These are phyloP conservation scores for Rhagoletis pomonella DNA, from an alignment of 1,140 invertebrate species.

Conservation along the genomic window DNA sequence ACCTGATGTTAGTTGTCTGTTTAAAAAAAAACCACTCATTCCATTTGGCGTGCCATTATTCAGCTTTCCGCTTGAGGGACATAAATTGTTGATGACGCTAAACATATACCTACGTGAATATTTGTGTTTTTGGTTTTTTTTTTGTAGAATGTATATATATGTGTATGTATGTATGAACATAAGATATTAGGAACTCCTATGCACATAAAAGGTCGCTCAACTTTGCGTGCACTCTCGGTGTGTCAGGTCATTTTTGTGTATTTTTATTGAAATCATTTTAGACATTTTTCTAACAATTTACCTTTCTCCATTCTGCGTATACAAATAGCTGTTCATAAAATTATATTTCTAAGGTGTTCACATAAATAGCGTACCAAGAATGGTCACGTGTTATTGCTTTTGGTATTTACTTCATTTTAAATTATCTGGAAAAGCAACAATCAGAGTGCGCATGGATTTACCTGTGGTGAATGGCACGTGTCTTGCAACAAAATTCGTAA, in stretches of 20 bases:
- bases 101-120: background rate
- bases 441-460: background rate
- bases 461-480: no score
- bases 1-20: background rate
- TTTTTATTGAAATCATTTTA: background rate
- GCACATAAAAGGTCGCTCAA: no score
- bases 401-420: background rate
- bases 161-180: no score
- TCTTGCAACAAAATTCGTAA: no score
- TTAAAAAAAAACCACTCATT: no score
- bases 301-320: background rate
- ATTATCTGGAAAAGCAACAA: background rate
- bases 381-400: background rate
- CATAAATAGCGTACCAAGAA: background rate
- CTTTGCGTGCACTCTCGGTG: no score
- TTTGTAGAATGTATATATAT: no score
- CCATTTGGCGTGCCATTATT: no score
- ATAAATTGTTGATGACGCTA: background rate
- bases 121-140: background rate
- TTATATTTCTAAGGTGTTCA: background rate
- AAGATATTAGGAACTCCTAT: no score
- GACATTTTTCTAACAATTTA: background rate
- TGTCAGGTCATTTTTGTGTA: no score
- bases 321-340: background rate
- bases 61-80: no score